Conservation (phyloP, 2,113 vertebrate genomes). For the Octodon degus region DNA sequence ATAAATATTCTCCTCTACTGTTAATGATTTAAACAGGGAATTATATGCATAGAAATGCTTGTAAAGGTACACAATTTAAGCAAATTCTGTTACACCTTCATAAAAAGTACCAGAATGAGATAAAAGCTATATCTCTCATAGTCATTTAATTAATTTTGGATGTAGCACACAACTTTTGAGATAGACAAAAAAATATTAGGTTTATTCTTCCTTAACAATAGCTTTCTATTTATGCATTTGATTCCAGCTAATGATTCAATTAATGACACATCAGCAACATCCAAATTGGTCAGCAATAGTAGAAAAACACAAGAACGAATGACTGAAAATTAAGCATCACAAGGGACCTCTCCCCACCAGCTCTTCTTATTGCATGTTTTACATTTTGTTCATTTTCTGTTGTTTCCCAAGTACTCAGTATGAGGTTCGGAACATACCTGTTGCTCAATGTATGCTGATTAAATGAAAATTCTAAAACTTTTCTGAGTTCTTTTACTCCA, state of each 20-base stretch:
- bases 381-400: background rate
- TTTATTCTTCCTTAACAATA: constrained; percentile 48
- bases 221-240: constrained; percentile 59
- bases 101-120: background rate
- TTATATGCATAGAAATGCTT: background rate
- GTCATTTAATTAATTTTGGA: background rate
- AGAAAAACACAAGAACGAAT: constrained; percentile 56
- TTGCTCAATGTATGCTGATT: background rate
- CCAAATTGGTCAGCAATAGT: background rate
- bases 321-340: background rate
- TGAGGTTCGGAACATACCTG: background rate
- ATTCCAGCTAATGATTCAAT: constrained; percentile 63
- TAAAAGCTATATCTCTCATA: background rate
- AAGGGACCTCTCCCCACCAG: accelerated
- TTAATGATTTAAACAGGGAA: background rate
- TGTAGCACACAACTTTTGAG: background rate
- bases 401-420: background rate
- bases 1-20: background rate
- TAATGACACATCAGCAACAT: background rate
- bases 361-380: background rate
- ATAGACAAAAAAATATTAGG: background rate
- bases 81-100: background rate
- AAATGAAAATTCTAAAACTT: background rate
- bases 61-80: background rate
- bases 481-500: background rate